Conservation (phyloP, 1,140 invertebrate genomes). For the Steinernema feltiae region DNA sequence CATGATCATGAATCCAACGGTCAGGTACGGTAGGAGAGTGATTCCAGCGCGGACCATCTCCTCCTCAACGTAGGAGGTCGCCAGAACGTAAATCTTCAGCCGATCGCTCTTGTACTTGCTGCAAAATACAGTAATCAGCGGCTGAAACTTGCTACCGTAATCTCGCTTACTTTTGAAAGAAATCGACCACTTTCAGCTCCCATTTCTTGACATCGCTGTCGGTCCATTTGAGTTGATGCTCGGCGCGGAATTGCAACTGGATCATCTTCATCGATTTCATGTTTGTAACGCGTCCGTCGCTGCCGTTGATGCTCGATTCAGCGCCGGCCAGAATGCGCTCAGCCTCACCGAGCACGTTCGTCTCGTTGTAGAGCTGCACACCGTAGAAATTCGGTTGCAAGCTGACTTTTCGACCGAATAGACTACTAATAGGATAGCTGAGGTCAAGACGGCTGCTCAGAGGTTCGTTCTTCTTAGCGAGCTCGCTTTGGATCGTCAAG, state of each 20-base stretch:
- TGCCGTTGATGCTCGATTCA: background rate
- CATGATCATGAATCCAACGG: constrained; percentile 53
- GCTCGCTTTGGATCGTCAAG: constrained; percentile 42
- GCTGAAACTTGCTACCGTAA: background rate
- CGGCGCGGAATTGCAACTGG: constrained; percentile 52
- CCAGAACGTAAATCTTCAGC: constrained; percentile 45
- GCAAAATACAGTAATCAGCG: constrained; percentile 22
- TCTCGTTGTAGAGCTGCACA: constrained; percentile 41
- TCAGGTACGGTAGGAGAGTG: constrained; percentile 49
- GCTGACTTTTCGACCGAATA: constrained; percentile 46
- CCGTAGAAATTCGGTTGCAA: constrained; percentile 55
- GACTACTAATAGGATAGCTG: constrained; percentile 42
- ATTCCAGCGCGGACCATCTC: constrained; percentile 56
- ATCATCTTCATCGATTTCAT: constrained; percentile 54
- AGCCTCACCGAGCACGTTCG: background rate
- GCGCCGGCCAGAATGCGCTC: background rate
- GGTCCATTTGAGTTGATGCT: constrained; percentile 48
- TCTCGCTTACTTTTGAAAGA: constrained; percentile 42
- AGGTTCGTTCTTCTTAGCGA: constrained; percentile 30
- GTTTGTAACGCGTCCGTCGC: constrained; percentile 39
- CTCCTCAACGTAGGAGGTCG: constrained; percentile 52
- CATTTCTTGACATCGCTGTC: constrained; percentile 47
- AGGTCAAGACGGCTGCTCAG: constrained; percentile 41
- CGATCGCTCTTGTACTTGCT: constrained; percentile 46
- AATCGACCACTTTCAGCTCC: constrained; percentile 49